phyloP scores from a whole-genome alignment of 2,888 invertebrate species.

The Cephus rjabovi region DNA sequence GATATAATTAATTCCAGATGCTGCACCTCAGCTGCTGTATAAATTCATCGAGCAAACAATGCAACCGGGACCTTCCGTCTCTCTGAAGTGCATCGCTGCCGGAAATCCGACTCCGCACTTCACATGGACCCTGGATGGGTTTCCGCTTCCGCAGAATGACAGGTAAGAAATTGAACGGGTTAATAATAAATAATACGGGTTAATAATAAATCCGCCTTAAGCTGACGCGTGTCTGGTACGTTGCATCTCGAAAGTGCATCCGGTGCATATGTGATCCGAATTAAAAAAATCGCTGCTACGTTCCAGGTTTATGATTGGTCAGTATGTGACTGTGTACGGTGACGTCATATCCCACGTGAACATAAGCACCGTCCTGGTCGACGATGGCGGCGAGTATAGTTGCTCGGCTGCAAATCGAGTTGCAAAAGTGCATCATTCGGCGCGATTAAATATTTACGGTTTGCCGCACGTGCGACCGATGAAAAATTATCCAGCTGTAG shows the following conservation, averaged over 20 bases:
- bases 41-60: constrained; percentile 94
- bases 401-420: constrained; percentile 88
- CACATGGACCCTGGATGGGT: constrained; percentile 90
- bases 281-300: constrained; percentile 35
- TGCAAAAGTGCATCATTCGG: constrained; percentile 83
- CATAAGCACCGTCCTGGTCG: constrained; percentile 86
- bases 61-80: constrained; percentile 91
- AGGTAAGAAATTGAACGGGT: constrained; percentile 65
- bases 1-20: constrained; percentile 72
- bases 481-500: constrained; percentile 89
- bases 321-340: constrained; percentile 91
- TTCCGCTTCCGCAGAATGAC: constrained; percentile 82
- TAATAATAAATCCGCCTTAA: background rate
- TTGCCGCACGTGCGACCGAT: constrained; percentile 87
- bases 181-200: no score
- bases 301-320: constrained; percentile 87
- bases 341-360: constrained; percentile 94
- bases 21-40: constrained; percentile 88
- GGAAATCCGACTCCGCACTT: constrained; percentile 95
- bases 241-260: background rate
- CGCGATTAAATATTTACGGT: constrained; percentile 89
- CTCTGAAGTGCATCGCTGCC: constrained; percentile 93
- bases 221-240: accelerated
- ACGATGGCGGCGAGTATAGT: constrained; percentile 91
- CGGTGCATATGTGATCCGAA: no score